A percentile compares a stretch with the other conserved stretches of the same genome.
phyloP scores from a whole-genome alignment of 2,797 vertebrate genomes.

The Zenarchopterus dispar region DNA sequence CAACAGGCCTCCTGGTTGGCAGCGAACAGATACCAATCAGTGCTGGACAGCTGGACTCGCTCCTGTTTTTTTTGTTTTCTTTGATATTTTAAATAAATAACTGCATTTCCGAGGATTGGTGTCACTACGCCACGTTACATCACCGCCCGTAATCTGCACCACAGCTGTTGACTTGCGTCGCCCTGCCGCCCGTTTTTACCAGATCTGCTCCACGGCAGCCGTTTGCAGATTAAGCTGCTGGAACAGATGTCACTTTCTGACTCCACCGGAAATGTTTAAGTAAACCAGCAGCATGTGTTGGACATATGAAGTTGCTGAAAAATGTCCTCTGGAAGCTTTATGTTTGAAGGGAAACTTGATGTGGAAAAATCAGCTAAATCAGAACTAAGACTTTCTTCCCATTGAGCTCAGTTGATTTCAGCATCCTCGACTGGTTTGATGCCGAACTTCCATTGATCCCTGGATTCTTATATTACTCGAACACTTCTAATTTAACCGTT shows the following conservation, averaged over 20 bases:
- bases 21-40: neutral
- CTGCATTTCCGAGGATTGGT: slow-evolving; percentile 31
- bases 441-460: too few relatives aligned
- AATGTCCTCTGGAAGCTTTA: too few relatives aligned
- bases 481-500: too few relatives aligned
- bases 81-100: slow-evolving; percentile 39
- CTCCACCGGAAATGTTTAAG: neutral
- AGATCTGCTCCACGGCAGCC: neutral
- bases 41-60: neutral
- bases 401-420: too few relatives aligned
- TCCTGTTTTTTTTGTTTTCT: slow-evolving; percentile 4
- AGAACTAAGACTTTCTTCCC: too few relatives aligned
- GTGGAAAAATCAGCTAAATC: too few relatives aligned
- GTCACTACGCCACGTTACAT: slow-evolving; percentile 34
- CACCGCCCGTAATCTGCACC: slow-evolving; percentile 32
- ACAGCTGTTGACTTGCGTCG: slow-evolving; percentile 2
- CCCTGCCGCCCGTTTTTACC: slow-evolving; percentile 16
- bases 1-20: slow-evolving; percentile 15
- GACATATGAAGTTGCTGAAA: neutral
- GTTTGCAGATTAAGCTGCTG: slow-evolving; percentile 28
- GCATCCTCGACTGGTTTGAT: too few relatives aligned
- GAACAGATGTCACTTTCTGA: slow-evolving; percentile 11
- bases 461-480: too few relatives aligned
- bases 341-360: too few relatives aligned
- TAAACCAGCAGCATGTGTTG: neutral